Base-by-base conservation (phyloP, 1,140 invertebrate species). In the Colletes gigas region DNA sequence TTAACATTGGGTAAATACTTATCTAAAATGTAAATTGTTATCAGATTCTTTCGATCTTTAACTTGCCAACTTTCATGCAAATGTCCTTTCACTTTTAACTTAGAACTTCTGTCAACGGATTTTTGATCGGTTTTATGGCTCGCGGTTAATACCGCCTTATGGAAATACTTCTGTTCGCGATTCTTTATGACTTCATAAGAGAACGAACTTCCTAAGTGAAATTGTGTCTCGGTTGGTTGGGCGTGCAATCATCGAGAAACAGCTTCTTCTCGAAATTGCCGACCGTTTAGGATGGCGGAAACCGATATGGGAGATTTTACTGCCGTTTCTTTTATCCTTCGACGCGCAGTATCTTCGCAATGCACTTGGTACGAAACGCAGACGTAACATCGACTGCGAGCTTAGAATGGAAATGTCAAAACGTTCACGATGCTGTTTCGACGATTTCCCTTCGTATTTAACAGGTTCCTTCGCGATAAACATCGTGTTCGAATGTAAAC, bases 341-440 rank as follows among this genome's bases (percentile, higher is more conserved):
- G 14, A 12, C 57, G 21, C 10, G 83, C 73, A 73, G 66, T 74
- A 60, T 55, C 57, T 66, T 77, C 68, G 44, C 21, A 50, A 50
- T 14, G 17, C 57, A 54, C 12, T 63, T 70, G 15, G n/a, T 52
- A 17, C 39, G 50, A 57, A 59, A 62, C 54, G 52, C n/a, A 66
- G 66, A 50, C 14, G 65, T 66, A 73, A 50, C 57, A 59, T 59
- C 47, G 62, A 60, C 72, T 73, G 47, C 52, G 21, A 50, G 39
- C 57, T 60, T 15, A 50, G 47, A 74, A 73, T 47, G 66, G 81
- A 84, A 78, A 84, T 89, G 83, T 81, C 86, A 84, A 88, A 87
- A 91, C 66, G 73, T 69, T 84, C 67, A 67, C 77, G 71, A 83
- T 62, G 63, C 83, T 84, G 77, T 30, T 76, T 68, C 19, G 7